Base-by-base conservation (phyloP, 2,888 invertebrate species). In the Heterodera filipjevi region DNA sequence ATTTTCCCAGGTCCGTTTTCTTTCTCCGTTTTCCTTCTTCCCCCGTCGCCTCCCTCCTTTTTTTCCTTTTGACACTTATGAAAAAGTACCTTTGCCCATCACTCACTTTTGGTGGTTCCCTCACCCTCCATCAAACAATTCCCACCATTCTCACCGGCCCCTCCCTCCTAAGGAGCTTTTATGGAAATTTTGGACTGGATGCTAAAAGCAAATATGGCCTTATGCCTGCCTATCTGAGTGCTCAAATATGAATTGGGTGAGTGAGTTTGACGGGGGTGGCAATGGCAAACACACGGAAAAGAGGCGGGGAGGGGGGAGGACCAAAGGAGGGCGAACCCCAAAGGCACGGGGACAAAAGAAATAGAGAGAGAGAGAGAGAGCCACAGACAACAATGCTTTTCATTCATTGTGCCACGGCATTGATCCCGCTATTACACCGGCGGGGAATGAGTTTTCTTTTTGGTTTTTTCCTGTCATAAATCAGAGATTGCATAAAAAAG, bases 191-290 rank as follows among this genome's bases (percentile, higher is more conserved):
- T n/a, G 59, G 12, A 27, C n/a, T n/a, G 59, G 27, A 27, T 2
- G 59, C n/a, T 59, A 27, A 59, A 59, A 59, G 59, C 59, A 59
- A 59, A 59, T n/a, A 59, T 59, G 59, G 59, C 59, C 59, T 59
- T 59, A 27, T 59, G 59, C 59, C 39, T 39, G 39, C 39, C 39
- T 59, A 27, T 27, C 59, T 27, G 59, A 59, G 59, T 59, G 59
- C 59, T 27, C 59, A 59, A n/a, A 59, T 59, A n/a, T 59, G 59
- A 59, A 12, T 59, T n/a, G 27, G 27, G n/a, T 59, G 59, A 59
- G 59, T 49, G 49, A 49, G 59, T n/a, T n/a, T 59, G n/a, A 27
- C 59, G 27, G n/a, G 59, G 27, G 27, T 59, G 59, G 27, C 59
- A 59, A 39, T 49, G 59, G 59, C 59, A 59, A 59, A 59, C 59